Evolutionary conservation across 23 tunicate species (phyloP), one percentile per base, ranked within the genome.

Genomic region (Corella eumyota): DNA sequence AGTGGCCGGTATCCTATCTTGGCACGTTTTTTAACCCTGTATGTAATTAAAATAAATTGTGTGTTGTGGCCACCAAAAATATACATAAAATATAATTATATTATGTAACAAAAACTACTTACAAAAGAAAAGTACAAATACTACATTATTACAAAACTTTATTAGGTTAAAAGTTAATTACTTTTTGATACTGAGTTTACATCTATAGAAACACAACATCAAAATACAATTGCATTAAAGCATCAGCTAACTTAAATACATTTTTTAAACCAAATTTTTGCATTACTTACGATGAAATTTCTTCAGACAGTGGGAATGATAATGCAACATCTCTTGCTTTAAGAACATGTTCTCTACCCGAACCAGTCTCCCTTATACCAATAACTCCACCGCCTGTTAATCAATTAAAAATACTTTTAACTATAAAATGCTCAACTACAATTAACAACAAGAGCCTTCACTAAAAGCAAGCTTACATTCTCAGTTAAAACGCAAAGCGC

Each of bases 351-450:
- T 17, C 50, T 52, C 48, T 61, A 60, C 92, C 92, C 15, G 32
- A 56, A 54, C 46, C 36, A 15, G 26, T 32, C 44, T 38, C 34
- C 30, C 37, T 45, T 2, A 74, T n/a, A 19, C 92, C 92, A 6
- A 68, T 9, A 6, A 83, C 63, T 6, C 92, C 71, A 30, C 50
- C 51, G 6, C 91, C 91, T 79, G n/a, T n/a, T n/a, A n/a, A n/a
- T n/a, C n/a, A n/a, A n/a, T n/a, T n/a, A n/a, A n/a, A n/a, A n/a
- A n/a, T n/a, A n/a, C n/a, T n/a, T n/a, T n/a, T n/a, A n/a, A n/a
- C n/a, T n/a, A n/a, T n/a, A n/a, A n/a, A n/a, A n/a, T n/a, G n/a
- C n/a, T n/a, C n/a, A n/a, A n/a, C n/a, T n/a, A n/a, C n/a, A n/a
- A n/a, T n/a, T n/a, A n/a, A n/a, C n/a, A n/a, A n/a, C n/a, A n/a